Percentiles rank a stretch among this genome's conserved stretches.
These are phyloP conservation scores for Ethmia dodecea DNA, from an alignment of 2,888 invertebrate genomes.

Conservation along the genomic window DNA sequence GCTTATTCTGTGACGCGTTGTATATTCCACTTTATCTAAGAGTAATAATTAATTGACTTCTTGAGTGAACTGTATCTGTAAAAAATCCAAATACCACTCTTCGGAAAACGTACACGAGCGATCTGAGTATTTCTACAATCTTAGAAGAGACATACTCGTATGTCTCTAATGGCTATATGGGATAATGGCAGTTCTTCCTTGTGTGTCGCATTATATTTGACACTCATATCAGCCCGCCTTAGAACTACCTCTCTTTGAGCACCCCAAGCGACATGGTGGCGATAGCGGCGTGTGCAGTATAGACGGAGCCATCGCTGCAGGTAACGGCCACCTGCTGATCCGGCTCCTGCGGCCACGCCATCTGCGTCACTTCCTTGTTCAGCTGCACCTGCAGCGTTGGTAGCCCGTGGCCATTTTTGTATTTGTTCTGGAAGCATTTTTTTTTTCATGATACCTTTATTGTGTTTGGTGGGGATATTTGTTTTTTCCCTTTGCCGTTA, in stretches of 20 bases:
- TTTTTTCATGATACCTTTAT: neutral
- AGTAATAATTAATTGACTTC: too few species aligned
- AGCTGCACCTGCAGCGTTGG: slow-evolving; percentile 40
- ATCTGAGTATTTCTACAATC: too few species aligned
- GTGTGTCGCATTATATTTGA: neutral
- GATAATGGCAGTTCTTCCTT: neutral
- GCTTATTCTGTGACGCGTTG: too few species aligned
- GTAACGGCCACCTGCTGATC: slow-evolving; percentile 43
- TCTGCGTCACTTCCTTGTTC: slow-evolving; percentile 41
- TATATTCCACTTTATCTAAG: too few species aligned
- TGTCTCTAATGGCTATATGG: neutral
- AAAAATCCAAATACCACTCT: too few species aligned
- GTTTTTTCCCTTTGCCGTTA: neutral
- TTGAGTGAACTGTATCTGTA: too few species aligned
- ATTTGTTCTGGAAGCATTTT: slow-evolving; percentile 51
- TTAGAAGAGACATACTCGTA: too few species aligned
- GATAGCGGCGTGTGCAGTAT: slow-evolving; percentile 79
- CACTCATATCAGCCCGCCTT: slow-evolving; percentile 46
- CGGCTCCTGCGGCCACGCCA: too few species aligned
- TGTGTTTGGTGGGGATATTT: neutral
- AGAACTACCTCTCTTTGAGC: too few species aligned
- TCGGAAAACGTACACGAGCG: too few species aligned
- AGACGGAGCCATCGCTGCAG: slow-evolving; percentile 70
- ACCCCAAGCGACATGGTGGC: slow-evolving; percentile 83
- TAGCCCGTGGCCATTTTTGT: slow-evolving; percentile 47